Evolutionary conservation across 2,797 vertebrate species (phyloP), one percentile per base, ranked within the genome.

Genomic region (Psittacula derbiana): DNA sequence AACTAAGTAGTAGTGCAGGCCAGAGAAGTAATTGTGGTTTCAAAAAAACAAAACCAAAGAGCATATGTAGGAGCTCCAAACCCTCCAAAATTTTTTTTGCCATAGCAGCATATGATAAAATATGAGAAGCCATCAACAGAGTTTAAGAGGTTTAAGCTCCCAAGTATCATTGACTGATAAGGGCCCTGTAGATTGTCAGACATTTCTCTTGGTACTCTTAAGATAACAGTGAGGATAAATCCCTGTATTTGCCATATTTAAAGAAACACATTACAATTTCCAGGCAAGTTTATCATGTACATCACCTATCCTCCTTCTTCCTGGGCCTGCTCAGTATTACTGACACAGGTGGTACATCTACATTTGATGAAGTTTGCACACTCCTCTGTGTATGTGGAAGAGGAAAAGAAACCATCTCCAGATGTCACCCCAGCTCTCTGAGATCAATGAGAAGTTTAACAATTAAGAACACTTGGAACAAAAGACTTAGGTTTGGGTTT

Each of bases 31-130:
- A 92, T 60, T 90, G 75, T 46, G 52, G 60, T 49, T 92, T 36
- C 11, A 82, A 90, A 92, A 92, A 83, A 73, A 64, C 36, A 19
- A 92, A 95, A 94, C 52, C 40, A 67, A 93, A 95, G 17, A 90
- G 41, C 28, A 44, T 3, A 3, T 17, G 33, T 46, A 57, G 86
- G 31, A 90, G 30, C 20, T 94, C 67, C 74, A 79, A 92, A 62
- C 38, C 25, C n/a, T 86, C 47, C 67, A 93, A 91, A 93, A 27
- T 76, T 76, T 76, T 81, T 93, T 92, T 73, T 92, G 65, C 5
- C 3, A 66, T 70, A 79, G 55, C 40, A 81, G 12, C 53, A 76
- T 84, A 79, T 79, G 27, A 88, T 62, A 70, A 96, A 93, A 81
- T 64, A 88, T 79, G 62, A 92, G 55, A 60, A 88, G 28, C 15